Base-by-base conservation (phyloP, 2,113 vertebrate genomes). In the Irena cyanogastra region DNA sequence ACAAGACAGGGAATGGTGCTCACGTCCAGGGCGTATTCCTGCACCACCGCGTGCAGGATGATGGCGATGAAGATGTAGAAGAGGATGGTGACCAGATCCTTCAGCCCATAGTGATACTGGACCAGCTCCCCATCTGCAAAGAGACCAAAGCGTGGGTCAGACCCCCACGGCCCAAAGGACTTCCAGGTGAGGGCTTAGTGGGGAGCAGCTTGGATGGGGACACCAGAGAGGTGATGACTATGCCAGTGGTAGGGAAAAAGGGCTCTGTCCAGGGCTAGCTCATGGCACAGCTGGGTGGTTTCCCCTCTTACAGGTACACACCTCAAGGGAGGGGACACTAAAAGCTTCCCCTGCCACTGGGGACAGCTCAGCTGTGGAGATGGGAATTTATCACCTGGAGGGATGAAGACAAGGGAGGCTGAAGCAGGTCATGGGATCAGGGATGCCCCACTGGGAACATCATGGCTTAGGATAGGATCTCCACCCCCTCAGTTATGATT, bases 1-100 rank as follows among this genome's bases (percentile, higher is more conserved):
- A 65, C 0, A 1, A 50, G 57, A 39, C 3, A 6, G 18, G 6
- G 7, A 83, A 41, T 2, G 10, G 33, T 6, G 98, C 99, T 99
- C 96, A 99, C 99, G 52, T 99, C 99, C 94, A 99, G 97, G 28
- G 98, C 97, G 39, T 99, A 99, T 87, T 99, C 99, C 98, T 99
- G 99, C 83, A 99, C 99, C 74, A 99, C 98, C 0, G 99, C 99
- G 1, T 99, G 99, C 80, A 99, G 97, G 97, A 99, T 99, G 98
- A 99, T 98, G 96, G 98, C 97, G 9, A 99, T 99, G 96, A 99
- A 98, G 97, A 99, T 96, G 96, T 99, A 99, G 98, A 99, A 99
- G 94, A 99, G 97, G 95, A 99, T 98, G 52, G 99, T 99, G 93
- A 98, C 98, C 66, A 98, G 96, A 95, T 99, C 99, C 96, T 98